phyloP scores from a whole-genome alignment of 2,888 invertebrate species.

The Torymus tubicola region DNA sequence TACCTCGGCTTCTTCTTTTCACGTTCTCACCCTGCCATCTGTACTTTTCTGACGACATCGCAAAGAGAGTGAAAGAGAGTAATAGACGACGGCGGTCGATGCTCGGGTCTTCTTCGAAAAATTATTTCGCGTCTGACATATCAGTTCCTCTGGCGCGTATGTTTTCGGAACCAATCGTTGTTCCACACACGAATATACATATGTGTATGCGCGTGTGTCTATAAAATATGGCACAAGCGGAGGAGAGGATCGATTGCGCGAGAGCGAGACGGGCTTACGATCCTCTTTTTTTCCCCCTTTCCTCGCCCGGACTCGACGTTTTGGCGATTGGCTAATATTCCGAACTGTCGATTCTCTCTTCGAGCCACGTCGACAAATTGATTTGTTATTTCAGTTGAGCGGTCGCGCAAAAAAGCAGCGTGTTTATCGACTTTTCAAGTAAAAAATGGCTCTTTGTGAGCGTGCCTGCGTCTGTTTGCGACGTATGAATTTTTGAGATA shows the following conservation, averaged over 20 bases:
- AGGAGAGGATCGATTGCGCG: conserved; percentile 34
- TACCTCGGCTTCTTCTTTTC: too few relatives aligned
- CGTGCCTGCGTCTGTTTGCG: too few relatives aligned
- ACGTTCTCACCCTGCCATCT: too few relatives aligned
- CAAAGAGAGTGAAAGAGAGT: not conserved
- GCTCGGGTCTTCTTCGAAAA: not conserved
- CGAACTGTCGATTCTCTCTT: too few relatives aligned
- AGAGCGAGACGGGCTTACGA: conserved; percentile 12
- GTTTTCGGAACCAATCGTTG: not conserved
- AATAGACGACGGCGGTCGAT: too few relatives aligned
- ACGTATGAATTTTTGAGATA: too few relatives aligned
- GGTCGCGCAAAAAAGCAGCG: too few relatives aligned
- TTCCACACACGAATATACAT: not conserved
- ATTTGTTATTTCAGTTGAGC: too few relatives aligned
- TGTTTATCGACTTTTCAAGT: too few relatives aligned
- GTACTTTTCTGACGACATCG: too few relatives aligned
- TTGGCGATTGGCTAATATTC: not conserved
- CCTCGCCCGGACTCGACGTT: not conserved
- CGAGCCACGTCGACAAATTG: too few relatives aligned
- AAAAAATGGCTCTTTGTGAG: too few relatives aligned
- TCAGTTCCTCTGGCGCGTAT: not conserved
- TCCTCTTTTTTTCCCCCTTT: conserved; percentile 10
- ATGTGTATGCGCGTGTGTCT: not conserved
- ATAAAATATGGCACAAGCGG: conserved; percentile 24
- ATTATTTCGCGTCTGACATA: not conserved